Conservation (phyloP, 2,888 invertebrate species). For the Phaedon cochleariae region DNA sequence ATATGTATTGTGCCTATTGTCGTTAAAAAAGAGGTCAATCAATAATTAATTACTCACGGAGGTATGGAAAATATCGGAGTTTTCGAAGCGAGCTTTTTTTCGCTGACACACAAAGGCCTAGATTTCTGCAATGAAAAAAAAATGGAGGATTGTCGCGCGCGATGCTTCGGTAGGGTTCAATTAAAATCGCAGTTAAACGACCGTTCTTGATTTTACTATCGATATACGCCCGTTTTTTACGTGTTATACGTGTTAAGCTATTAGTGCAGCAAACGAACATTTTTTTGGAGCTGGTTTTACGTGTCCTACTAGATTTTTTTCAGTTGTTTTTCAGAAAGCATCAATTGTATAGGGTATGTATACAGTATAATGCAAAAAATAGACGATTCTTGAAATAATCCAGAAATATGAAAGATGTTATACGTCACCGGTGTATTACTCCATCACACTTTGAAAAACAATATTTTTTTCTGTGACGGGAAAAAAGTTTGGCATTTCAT, state of each 20-base stretch:
- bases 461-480: no score
- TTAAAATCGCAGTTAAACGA: background rate
- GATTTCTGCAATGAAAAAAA: slow-evolving; percentile 23
- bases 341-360: no score
- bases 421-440: no score
- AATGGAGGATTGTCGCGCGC: slow-evolving; percentile 17
- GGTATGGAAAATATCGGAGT: slow-evolving; percentile 26
- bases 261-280: background rate
- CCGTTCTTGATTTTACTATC: background rate
- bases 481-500: no score
- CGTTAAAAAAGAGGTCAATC: slow-evolving; percentile 32
- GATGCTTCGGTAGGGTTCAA: background rate
- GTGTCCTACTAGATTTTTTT: no score
- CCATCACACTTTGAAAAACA: no score
- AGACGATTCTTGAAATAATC: no score
- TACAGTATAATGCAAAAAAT: no score
- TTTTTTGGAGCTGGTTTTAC: no score
- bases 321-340: no score
- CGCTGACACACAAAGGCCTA: slow-evolving; percentile 24
- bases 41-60: slow-evolving; percentile 33
- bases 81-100: slow-evolving; percentile 24
- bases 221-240: background rate
- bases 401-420: no score
- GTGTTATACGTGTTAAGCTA: background rate
- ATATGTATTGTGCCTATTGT: slow-evolving; percentile 19